Evolutionary conservation across 2,113 vertebrate species (phyloP).

Genomic region (Hemibagrus wyckioides): DNA sequence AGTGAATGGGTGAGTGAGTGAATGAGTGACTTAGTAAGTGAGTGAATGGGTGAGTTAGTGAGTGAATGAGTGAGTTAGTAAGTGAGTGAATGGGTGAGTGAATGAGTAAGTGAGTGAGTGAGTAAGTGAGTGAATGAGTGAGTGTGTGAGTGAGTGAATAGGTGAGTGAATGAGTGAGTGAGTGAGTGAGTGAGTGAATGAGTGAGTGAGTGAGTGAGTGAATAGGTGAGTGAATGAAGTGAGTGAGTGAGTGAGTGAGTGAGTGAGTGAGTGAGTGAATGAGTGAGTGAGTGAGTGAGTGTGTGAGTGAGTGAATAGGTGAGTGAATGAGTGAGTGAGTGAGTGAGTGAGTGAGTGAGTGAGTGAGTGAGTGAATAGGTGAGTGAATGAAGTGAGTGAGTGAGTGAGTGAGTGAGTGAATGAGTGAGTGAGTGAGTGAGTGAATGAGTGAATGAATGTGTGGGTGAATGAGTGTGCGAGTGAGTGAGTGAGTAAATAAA

Average conservation of each 20-base stretch:
- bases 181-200: not conserved
- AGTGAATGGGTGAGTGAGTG: not conserved
- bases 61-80: not conserved
- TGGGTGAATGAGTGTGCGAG: not conserved
- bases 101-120: not conserved
- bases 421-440: not conserved
- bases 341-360: not conserved
- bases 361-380: not conserved
- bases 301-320: not conserved
- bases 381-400: not conserved
- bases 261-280: not conserved
- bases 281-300: not conserved
- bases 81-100: not conserved
- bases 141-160: not conserved
- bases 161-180: not conserved
- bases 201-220: not conserved
- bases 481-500: not conserved
- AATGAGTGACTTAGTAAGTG: not conserved
- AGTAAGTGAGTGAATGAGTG: not conserved
- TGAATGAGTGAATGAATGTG: not conserved
- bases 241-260: not conserved
- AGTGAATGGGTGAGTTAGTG: not conserved
- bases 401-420: not conserved
- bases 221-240: not conserved
- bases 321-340: not conserved